Evolutionary conservation across 1,140 invertebrate species (phyloP), one percentile per base, ranked within the genome.

Genomic region (Micrasema minimum): DNA sequence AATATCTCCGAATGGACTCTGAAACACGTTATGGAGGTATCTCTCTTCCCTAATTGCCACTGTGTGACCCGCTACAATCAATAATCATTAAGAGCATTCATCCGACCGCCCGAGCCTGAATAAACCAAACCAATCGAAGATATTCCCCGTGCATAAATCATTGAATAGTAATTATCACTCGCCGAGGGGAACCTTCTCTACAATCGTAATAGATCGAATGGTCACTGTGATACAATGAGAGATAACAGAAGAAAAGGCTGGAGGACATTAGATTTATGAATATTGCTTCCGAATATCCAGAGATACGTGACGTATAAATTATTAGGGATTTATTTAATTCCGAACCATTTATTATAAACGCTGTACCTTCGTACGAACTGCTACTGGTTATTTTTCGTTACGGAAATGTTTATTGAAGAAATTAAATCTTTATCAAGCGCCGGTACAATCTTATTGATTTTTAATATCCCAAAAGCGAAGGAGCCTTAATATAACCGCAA

Each of bases 231-330:
- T 62, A 38, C 31, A 38, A 22, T 55, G 50, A 71, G 66, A 70
- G 65, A 71, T 74, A 71, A 74, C 72, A 74, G 35, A n/a, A 71
- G 62, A 71, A 74, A 74, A 71, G 72, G 72, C 69, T 65, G 69
- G 59, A 57, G 55, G 69, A 55, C 50, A 51, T 65, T 53, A 74
- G 72, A 74, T 74, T 74, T 74, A 71, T 71, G 64, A 68, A 68
- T 50, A 68, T 68, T 31, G 48, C 48, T 66, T 51, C 64, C 46
- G 64, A 66, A 51, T 68, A n/a, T n/a, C n/a, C n/a, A n/a, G n/a
- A n/a, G n/a, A n/a, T n/a, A n/a, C n/a, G n/a, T n/a, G n/a, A n/a
- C n/a, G 66, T 59, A 68, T 68, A 68, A 68, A 68, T 68, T 55
- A 45, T 48, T 35, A 10, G 45, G 37, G 41, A 62, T 45, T 45